phyloP scores from a whole-genome alignment of 2,888 invertebrate genomes.

The Amblyteles armatorius region DNA sequence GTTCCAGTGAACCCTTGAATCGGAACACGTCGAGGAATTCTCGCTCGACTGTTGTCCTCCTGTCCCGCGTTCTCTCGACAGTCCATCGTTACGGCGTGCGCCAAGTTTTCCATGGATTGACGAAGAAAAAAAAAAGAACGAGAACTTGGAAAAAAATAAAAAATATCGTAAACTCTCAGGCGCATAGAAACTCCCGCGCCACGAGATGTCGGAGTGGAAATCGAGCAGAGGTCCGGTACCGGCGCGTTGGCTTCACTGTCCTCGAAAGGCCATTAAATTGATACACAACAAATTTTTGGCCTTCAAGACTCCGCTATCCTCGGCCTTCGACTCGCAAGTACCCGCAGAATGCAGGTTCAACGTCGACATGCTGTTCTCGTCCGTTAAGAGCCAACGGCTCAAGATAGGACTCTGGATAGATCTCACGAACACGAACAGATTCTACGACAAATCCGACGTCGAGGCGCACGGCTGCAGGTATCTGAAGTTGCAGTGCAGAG shows the following conservation, averaged over 20 bases:
- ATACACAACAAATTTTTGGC: constrained; percentile 95
- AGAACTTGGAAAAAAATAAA: background rate
- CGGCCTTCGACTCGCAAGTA: constrained; percentile 93
- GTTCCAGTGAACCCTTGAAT: background rate
- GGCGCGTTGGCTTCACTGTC: constrained; percentile 95
- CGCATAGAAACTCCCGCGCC: background rate
- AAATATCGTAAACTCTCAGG: background rate
- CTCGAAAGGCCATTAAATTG: constrained; percentile 91
- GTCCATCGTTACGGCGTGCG: background rate
- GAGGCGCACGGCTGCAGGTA: constrained; percentile 92
- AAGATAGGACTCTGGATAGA: constrained; percentile 98
- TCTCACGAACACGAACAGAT: constrained; percentile 97
- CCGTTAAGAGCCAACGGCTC: constrained; percentile 91
- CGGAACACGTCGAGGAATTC: background rate
- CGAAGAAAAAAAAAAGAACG: constrained; percentile 11
- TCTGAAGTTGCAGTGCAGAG: constrained; percentile 94
- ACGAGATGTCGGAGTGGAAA: constrained; percentile 74
- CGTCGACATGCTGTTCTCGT: constrained; percentile 94
- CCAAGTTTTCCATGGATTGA: constrained; percentile 44
- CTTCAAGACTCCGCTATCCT: constrained; percentile 96
- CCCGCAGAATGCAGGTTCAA: constrained; percentile 93
- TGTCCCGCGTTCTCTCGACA: background rate
- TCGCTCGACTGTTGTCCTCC: background rate
- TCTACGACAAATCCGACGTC: constrained; percentile 94
- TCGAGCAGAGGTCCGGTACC: constrained; percentile 88